Evolutionary conservation across 1,140 invertebrate species (phyloP).

Genomic region (Hydropsyche tenuis): DNA sequence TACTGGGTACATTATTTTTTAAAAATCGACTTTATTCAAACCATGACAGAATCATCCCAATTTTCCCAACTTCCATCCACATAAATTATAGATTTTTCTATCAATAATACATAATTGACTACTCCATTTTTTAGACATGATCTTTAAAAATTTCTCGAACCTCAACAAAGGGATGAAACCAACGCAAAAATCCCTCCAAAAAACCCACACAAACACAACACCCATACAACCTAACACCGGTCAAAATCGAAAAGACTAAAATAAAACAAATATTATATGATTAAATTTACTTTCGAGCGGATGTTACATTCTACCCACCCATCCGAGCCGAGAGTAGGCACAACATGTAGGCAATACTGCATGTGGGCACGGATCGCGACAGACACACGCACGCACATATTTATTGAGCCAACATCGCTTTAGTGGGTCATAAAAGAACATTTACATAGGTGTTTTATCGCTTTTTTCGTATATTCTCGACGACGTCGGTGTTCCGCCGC

Average conservation of each 20-base stretch:
- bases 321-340: conserved; percentile 7
- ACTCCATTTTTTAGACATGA: no score
- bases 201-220: no score
- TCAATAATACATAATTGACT: no score
- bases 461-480: not conserved
- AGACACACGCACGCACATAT: conserved; percentile 13
- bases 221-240: no score
- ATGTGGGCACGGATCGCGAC: conserved; percentile 28
- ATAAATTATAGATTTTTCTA: no score
- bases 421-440: conserved; percentile 35
- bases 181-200: no score
- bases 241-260: not conserved
- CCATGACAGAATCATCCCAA: no score
- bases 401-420: conserved; percentile 34
- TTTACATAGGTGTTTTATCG: conserved; percentile 33
- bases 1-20: no score
- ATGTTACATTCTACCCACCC: conserved; percentile 30
- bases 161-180: no score
- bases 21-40: no score
- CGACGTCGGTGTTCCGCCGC: not conserved
- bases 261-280: conserved; percentile 33
- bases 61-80: no score
- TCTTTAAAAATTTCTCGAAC: no score
- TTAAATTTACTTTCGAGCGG: conserved; percentile 37
- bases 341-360: conserved; percentile 2